phyloP scores from a whole-genome alignment of 2,888 invertebrate genomes.

The Drosophila falleni region DNA sequence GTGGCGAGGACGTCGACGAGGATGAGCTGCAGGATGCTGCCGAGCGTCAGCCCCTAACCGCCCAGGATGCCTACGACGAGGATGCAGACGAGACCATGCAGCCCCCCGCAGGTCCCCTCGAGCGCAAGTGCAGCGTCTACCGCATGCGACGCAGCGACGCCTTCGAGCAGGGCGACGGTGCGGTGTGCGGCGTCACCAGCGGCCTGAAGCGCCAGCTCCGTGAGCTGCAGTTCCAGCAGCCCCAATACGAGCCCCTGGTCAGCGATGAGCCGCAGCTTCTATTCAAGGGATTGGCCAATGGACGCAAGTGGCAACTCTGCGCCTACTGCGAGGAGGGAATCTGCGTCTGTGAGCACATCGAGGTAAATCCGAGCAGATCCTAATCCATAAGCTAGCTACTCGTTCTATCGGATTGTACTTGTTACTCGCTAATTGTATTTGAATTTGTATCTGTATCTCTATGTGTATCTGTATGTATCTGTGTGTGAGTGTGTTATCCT shows the following conservation, averaged over 20 bases:
- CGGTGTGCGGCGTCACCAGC: conserved; percentile 56
- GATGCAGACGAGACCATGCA: conserved; percentile 70
- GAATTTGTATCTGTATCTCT: conserved; percentile 20
- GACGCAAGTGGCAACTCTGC: conserved; percentile 83
- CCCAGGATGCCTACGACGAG: conserved; percentile 66
- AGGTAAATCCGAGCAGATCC: conserved; percentile 79
- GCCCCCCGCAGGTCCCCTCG: conserved; percentile 82
- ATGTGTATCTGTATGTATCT: conserved; percentile 34
- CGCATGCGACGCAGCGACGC: conserved; percentile 84
- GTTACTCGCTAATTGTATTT: conserved; percentile 3
- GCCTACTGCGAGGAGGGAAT: conserved; percentile 85
- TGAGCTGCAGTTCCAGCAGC: conserved; percentile 82
- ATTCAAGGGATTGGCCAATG: conserved; percentile 83
- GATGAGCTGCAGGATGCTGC: conserved; percentile 68
- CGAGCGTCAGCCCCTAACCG: conserved; percentile 76
- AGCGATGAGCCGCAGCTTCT: conserved; percentile 84
- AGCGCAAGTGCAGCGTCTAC: conserved; percentile 85
- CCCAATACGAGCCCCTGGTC: conserved; percentile 83
- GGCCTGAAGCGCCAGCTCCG: conserved; percentile 77
- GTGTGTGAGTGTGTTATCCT: conserved; percentile 18
- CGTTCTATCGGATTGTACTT: conserved; percentile 3
- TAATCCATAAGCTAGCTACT: conserved; percentile 2
- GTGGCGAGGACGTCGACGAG: conserved; percentile 52
- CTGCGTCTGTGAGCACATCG: conserved; percentile 85
- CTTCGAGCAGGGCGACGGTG: conserved; percentile 67